Evolutionary conservation across 2,113 vertebrate species (phyloP).

Genomic region (Gobius niger): DNA sequence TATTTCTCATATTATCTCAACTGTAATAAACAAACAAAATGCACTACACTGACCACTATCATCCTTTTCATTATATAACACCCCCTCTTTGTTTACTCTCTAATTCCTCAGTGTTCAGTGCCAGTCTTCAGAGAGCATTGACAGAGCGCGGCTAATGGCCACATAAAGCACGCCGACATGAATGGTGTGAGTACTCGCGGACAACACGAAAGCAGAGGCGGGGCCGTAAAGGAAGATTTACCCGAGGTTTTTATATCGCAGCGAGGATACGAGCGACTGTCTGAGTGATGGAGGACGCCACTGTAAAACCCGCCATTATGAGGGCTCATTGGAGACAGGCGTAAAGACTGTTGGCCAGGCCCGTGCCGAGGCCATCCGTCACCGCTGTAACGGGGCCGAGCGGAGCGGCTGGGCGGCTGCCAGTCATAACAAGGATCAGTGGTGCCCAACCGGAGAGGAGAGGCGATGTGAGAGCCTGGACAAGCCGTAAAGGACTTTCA

Average conservation of each 20-base stretch:
- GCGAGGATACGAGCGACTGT: constrained; percentile 2
- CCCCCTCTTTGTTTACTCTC: constrained; percentile 22
- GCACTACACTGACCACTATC: constrained; percentile 20
- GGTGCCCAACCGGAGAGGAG: background rate
- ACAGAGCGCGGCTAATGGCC: constrained; percentile 46
- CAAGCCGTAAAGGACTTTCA: background rate
- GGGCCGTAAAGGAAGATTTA: constrained; percentile 32
- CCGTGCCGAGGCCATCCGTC: background rate
- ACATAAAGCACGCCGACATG: constrained; percentile 43
- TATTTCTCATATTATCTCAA: no score
- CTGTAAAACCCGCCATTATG: constrained; percentile 16
- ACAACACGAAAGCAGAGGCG: constrained; percentile 26
- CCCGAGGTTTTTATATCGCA: constrained; percentile 17
- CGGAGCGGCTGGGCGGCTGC: background rate
- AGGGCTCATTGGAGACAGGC: constrained; percentile 20
- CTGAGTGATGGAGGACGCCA: constrained; percentile 26
- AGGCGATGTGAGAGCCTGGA: background rate
- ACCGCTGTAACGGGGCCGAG: constrained; percentile 2
- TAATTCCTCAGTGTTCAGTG: constrained; percentile 34
- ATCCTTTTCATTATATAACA: constrained; percentile 24
- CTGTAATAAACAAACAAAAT: no score
- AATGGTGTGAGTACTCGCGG: constrained; percentile 11
- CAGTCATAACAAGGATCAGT: constrained; percentile 6
- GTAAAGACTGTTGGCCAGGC: constrained; percentile 7
- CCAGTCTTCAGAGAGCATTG: constrained; percentile 20